A percentile compares a stretch with the other conserved stretches of the same genome.
These are phyloP conservation scores for Cephus pulcher DNA, from an alignment of 2,888 invertebrate genomes.

Conservation along the genomic window DNA sequence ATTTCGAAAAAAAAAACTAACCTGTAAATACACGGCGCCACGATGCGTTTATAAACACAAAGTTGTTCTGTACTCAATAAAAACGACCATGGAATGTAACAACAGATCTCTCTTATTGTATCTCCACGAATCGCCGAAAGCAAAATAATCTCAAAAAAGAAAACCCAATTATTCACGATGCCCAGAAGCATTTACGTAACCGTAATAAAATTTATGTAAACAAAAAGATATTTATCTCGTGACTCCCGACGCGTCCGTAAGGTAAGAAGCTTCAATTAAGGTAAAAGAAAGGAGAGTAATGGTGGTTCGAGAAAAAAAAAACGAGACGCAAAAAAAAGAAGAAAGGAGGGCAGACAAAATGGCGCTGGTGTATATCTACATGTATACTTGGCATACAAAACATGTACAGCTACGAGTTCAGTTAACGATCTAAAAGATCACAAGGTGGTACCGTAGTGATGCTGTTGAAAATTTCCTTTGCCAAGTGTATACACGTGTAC, in stretches of 20 bases:
- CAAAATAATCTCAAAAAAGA: neutral
- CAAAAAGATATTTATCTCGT: neutral
- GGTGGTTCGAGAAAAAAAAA: neutral
- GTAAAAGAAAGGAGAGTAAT: neutral
- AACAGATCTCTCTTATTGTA: neutral
- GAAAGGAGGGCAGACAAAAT: constrained; percentile 5
- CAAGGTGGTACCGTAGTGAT: neutral
- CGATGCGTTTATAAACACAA: constrained; percentile 25
- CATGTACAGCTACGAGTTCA: neutral
- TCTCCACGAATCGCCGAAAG: neutral
- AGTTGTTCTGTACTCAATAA: constrained; percentile 40
- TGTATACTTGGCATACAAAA: neutral
- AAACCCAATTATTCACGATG: neutral
- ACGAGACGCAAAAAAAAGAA: neutral
- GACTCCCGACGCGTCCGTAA: neutral
- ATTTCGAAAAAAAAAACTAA: neutral
- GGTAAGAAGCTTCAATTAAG: constrained; percentile 1
- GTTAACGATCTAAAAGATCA: neutral
- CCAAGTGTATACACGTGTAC: neutral
- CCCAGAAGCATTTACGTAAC: neutral
- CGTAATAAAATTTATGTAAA: neutral
- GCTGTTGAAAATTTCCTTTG: neutral
- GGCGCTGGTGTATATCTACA: neutral
- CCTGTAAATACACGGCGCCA: neutral
- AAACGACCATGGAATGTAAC: constrained; percentile 36